These are phyloP conservation scores for Panagrolaimus sp. DNA, from an alignment of 1,140 invertebrate species.

Conservation along the genomic window DNA sequence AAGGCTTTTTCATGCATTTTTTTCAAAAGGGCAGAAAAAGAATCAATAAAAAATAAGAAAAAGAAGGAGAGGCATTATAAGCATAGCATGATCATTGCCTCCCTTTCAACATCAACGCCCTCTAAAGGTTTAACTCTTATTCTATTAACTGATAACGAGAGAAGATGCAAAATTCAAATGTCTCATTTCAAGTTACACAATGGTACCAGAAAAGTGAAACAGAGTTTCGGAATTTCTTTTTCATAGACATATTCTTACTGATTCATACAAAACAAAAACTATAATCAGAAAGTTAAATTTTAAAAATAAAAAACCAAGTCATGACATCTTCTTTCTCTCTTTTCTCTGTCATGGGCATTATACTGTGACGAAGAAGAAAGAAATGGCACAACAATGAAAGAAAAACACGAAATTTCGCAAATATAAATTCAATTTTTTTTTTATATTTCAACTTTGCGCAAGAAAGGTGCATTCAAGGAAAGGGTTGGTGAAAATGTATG, in stretches of 20 bases:
- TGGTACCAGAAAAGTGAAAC: too few relatives aligned
- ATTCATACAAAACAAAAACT: too few relatives aligned
- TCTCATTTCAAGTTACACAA: too few relatives aligned
- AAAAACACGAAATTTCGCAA: neutral
- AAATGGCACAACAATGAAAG: slow-evolving; percentile 1
- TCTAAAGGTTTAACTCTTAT: too few relatives aligned
- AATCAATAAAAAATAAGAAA: neutral
- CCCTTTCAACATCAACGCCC: neutral
- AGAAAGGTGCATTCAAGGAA: slow-evolving; percentile 12
- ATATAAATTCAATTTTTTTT: neutral
- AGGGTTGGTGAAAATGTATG: slow-evolving; percentile 2
- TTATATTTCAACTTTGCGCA: neutral
- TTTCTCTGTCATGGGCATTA: too few relatives aligned
- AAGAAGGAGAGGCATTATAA: neutral
- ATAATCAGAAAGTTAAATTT: too few relatives aligned
- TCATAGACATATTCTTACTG: too few relatives aligned
- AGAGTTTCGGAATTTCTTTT: too few relatives aligned
- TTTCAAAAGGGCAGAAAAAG: neutral
- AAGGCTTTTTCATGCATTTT: neutral
- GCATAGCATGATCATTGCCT: neutral
- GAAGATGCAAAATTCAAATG: too few relatives aligned
- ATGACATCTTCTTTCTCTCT: too few relatives aligned
- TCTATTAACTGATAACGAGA: too few relatives aligned
- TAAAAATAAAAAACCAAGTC: too few relatives aligned
- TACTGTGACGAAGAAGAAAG: neutral